Conservation (phyloP, 2,888 invertebrate genomes). For the Gisinianus flammeolus region DNA sequence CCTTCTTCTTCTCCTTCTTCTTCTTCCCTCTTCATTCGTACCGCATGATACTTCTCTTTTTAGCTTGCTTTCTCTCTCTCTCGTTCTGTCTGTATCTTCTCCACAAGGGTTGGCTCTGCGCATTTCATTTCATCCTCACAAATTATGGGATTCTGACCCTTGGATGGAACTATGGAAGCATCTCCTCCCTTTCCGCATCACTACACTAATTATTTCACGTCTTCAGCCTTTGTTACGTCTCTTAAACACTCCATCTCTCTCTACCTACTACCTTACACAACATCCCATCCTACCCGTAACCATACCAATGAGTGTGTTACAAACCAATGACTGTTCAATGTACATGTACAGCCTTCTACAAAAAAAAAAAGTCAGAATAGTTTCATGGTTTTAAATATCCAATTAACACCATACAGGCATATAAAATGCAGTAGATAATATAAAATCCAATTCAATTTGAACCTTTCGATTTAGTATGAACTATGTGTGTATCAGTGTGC, state of each 20-base stretch:
- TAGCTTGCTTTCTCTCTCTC: background rate
- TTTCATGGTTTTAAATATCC: too few relatives aligned
- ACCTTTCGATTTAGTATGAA: background rate
- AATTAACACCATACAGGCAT: background rate
- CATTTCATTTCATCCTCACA: conserved; percentile 33
- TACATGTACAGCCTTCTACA: background rate
- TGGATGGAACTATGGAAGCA: conserved; percentile 38
- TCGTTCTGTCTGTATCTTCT: background rate
- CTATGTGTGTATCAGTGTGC: background rate
- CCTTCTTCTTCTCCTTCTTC: background rate
- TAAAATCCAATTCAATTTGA: background rate
- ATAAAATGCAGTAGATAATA: background rate
- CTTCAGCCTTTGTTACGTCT: conserved; percentile 14
- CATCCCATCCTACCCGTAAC: conserved; percentile 14
- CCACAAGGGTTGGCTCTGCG: conserved; percentile 26
- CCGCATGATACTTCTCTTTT: background rate
- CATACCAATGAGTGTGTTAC: conserved; percentile 8
- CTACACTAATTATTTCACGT: conserved; percentile 53
- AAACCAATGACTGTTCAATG: background rate
- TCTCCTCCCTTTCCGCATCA: conserved; percentile 52
- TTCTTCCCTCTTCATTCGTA: background rate
- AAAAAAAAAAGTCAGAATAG: too few relatives aligned
- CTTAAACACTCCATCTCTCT: background rate
- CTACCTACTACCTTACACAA: background rate
- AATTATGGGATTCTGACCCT: conserved; percentile 38